Evolutionary conservation across 1,140 invertebrate genomes (phyloP).

Genomic region (Orius insidiosus): DNA sequence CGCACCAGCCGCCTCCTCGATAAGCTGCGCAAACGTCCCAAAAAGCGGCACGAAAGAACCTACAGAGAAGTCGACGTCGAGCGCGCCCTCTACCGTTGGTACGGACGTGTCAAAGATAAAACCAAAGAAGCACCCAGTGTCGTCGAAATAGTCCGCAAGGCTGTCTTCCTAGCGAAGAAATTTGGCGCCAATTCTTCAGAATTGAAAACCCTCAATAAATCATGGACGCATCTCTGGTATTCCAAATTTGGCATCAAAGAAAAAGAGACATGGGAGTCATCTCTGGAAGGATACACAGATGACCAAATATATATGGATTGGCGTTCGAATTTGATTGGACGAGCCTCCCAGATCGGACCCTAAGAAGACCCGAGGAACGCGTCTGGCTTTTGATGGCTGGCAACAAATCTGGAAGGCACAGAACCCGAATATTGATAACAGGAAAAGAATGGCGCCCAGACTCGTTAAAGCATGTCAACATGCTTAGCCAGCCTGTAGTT

Average conservation of each 20-base stretch:
- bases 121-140: background rate
- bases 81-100: conserved; percentile 21
- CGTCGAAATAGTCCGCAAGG: conserved; percentile 18
- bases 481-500: conserved; percentile 35
- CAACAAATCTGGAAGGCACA: conserved; percentile 30
- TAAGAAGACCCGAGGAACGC: conserved; percentile 20
- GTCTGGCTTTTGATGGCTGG: conserved; percentile 33
- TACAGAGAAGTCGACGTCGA: conserved; percentile 20
- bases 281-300: conserved; percentile 23
- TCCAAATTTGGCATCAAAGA: conserved; percentile 17
- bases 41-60: conserved; percentile 10
- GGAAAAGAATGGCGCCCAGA: conserved; percentile 31
- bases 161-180: conserved; percentile 16
- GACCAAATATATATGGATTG: conserved; percentile 30
- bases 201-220: conserved; percentile 12
- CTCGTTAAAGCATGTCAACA: conserved; percentile 32
- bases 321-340: conserved; percentile 30
- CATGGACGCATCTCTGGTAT: conserved; percentile 18
- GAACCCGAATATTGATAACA: conserved; percentile 31
- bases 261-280: background rate
- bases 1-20: background rate
- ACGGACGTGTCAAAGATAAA: conserved; percentile 15
- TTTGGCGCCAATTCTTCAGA: conserved; percentile 16
- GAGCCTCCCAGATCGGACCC: conserved; percentile 27
- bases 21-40: conserved; percentile 2